Base-by-base conservation (phyloP, 2,113 vertebrate genomes). In the Spilogale gracilis region DNA sequence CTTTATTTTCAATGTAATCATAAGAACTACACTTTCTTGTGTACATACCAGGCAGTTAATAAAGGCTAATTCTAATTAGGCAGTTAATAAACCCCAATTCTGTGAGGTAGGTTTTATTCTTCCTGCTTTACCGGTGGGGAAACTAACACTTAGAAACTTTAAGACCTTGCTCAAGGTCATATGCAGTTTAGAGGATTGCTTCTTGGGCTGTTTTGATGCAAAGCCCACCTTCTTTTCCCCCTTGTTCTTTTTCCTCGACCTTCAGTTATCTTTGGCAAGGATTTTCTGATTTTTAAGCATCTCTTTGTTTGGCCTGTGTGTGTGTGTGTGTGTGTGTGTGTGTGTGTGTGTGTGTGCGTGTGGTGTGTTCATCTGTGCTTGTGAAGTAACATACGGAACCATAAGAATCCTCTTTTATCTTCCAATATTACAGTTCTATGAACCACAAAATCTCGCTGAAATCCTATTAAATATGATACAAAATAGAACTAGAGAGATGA, bases 1-100 rank as follows among this genome's bases (percentile, higher is more conserved):
- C 38, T 95, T 38, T 52, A 17, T 84, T 96, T 96, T 92, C 92
- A 97, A 81, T 94, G 73, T 48, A 92, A 38, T 83, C 48, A 3
- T 54, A 73, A 85, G n/a, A 79, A n/a, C 30, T 65, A 74, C 4
- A 63, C 30, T 78, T 92, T 92, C 25, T 97, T n/a, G 3, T 73
- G 1, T 81, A 21, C 32, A 25, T 56, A 63, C 69, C 71, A 78
- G n/a, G 3, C 38, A 92, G 12, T 79, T 96, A 94, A 65, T 79
- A 95, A 88, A 71, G 84, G 63, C 58, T 73, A 11, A 73, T 76
- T 92, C 32, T 60, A 67, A 71, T 88, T 38, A 38, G 38, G 38
- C 38, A 38, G 38, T 38, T 38, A 38, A 38, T 38, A 38, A 38
- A 38, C 38, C 38, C 38, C 38, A 2, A 20, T 60, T 52, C 43